Conservation (phyloP, 2,888 invertebrate species). For the Sphinx pinastri region DNA sequence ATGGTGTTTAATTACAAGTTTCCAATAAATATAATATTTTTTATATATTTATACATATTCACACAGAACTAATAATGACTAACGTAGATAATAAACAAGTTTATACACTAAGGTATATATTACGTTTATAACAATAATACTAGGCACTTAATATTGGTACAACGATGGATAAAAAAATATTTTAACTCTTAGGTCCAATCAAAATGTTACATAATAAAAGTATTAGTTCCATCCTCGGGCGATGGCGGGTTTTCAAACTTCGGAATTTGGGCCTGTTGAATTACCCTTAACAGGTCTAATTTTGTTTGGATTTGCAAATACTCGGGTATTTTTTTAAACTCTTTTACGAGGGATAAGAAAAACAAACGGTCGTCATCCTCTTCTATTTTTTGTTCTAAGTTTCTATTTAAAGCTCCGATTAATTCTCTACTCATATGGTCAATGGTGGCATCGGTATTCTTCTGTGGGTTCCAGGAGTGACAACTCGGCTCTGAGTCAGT, state of each 20-base stretch:
- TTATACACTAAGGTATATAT: too few species aligned
- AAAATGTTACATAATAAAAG: too few species aligned
- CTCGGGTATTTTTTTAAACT: conserved; percentile 39
- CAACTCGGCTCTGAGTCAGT: conserved; percentile 4
- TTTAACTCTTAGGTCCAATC: too few species aligned
- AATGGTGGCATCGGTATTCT: conserved; percentile 30
- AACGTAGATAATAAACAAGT: too few species aligned
- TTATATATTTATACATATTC: too few species aligned
- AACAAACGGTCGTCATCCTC: conserved; percentile 39
- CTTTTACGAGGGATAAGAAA: conserved; percentile 40
- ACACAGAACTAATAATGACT: too few species aligned
- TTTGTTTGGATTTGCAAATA: conserved; percentile 36
- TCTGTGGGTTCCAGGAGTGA: conserved; percentile 27
- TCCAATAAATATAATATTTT: not conserved
- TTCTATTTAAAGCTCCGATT: conserved; percentile 32
- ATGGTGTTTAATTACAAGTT: not conserved
- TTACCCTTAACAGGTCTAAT: conserved; percentile 35
- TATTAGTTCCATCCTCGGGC: not conserved
- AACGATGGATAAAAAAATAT: too few species aligned
- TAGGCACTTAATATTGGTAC: too few species aligned
- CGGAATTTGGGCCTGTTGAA: conserved; percentile 33
- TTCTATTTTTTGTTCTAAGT: conserved; percentile 33
- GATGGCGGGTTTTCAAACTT: not conserved
- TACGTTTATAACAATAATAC: too few species aligned
- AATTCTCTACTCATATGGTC: conserved; percentile 29